These are phyloP conservation scores for Tetramorium parvispinum DNA, from an alignment of 1,140 invertebrate species.

Conservation along the genomic window DNA sequence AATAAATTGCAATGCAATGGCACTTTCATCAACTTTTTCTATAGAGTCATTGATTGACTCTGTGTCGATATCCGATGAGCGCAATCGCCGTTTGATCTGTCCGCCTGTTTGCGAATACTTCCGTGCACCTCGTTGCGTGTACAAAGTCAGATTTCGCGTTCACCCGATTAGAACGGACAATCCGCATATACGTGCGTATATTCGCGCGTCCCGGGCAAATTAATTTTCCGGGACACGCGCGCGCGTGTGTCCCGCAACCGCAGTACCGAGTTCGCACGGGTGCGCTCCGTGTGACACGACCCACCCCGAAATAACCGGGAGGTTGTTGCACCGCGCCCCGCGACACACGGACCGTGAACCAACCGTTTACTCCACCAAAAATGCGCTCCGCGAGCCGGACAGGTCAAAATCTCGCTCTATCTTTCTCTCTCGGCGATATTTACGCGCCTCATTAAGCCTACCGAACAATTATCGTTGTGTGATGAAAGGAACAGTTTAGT, in stretches of 20 bases:
- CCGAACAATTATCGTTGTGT: not conserved
- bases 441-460: not conserved
- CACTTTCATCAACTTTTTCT: not conserved
- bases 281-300: slow-evolving; percentile 80
- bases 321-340: slow-evolving; percentile 80
- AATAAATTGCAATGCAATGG: not conserved
- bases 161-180: slow-evolving; percentile 28
- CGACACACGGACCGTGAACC: slow-evolving; percentile 60
- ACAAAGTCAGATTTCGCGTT: slow-evolving; percentile 19
- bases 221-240: slow-evolving; percentile 68
- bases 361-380: slow-evolving; percentile 40
- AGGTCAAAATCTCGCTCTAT: slow-evolving; percentile 18
- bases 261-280: slow-evolving; percentile 50
- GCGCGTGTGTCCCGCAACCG: slow-evolving; percentile 55
- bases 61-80: not conserved
- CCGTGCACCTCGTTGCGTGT: not conserved
- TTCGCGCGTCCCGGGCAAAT: slow-evolving; percentile 39
- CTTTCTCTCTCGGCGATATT: slow-evolving; percentile 9
- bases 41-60: slow-evolving; percentile 1
- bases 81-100: too few species aligned
- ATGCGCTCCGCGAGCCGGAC: slow-evolving; percentile 30
- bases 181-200: not conserved
- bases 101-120: not conserved
- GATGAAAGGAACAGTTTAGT: not conserved
- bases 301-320: slow-evolving; percentile 81